Percentiles rank a stretch among this genome's conserved stretches.
Conservation (phyloP, 2,888 invertebrate genomes). For the Dryomyza anilis region DNA sequence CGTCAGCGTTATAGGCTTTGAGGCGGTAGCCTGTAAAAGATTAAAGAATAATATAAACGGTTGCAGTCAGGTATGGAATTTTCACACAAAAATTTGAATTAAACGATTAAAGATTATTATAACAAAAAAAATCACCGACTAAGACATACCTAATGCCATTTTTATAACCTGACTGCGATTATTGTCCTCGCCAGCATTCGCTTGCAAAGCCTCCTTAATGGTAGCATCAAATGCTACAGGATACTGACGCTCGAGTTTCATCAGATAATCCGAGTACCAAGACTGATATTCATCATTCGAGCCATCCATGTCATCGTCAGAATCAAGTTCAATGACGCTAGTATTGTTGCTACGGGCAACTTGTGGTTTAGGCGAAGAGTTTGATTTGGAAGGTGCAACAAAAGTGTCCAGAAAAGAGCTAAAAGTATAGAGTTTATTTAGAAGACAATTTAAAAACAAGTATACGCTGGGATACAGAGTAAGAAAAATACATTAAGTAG, state of each 20-base stretch:
- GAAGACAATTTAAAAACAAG: too few species aligned
- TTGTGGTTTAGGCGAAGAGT: conserved; percentile 4
- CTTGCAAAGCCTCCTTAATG: conserved; percentile 66
- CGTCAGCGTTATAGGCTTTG: conserved; percentile 64
- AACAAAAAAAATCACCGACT: not conserved
- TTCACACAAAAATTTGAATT: too few species aligned
- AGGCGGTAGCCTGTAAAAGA: conserved; percentile 63
- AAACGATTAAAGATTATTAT: not conserved
- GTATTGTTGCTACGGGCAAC: conserved; percentile 37
- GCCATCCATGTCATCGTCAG: conserved; percentile 46
- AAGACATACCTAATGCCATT: conserved; percentile 50
- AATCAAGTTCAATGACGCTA: conserved; percentile 55
- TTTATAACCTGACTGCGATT: conserved; percentile 60
- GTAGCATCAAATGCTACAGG: conserved; percentile 74
- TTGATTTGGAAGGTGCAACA: conserved; percentile 24
- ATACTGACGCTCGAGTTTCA: conserved; percentile 72
- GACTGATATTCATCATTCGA: conserved; percentile 35
- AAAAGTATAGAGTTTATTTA: conserved; percentile 35
- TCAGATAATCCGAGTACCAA: conserved; percentile 67
- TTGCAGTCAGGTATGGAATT: too few species aligned
- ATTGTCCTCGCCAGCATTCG: not conserved
- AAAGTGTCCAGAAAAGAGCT: conserved; percentile 64
- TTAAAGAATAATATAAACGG: not conserved
- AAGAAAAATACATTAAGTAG: too few species aligned
- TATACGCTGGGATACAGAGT: too few species aligned